Percentiles rank a stretch among this genome's conserved stretches.
phyloP scores from a whole-genome alignment of 92 coral and sea anemone genomes.

The Actinostola sp. region DNA sequence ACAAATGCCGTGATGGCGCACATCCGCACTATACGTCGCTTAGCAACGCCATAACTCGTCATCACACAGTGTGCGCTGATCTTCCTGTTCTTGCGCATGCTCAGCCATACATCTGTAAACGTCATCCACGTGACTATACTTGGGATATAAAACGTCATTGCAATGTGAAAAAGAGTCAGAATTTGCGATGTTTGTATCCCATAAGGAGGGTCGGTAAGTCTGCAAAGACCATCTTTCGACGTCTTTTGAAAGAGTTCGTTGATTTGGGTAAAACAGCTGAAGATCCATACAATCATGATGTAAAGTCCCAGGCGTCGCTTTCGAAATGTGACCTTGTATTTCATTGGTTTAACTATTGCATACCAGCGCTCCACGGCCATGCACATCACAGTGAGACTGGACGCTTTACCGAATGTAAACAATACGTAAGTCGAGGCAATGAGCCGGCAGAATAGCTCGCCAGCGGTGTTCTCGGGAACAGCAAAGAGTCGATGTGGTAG shows the following conservation, averaged over 20 bases:
- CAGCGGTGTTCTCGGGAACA: constrained; percentile 44
- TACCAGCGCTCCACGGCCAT: constrained; percentile 91
- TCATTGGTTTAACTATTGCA: constrained; percentile 75
- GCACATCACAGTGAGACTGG: constrained; percentile 73
- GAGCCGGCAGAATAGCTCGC: constrained; percentile 69
- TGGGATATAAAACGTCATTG: constrained; percentile 74
- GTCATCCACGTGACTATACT: constrained; percentile 74
- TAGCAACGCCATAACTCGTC: constrained; percentile 52
- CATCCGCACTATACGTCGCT: constrained; percentile 66
- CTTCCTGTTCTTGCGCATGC: constrained; percentile 54
- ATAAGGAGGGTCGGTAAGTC: constrained; percentile 36
- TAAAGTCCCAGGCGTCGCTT: constrained; percentile 49
- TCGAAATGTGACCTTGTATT: constrained; percentile 57
- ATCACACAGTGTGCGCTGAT: constrained; percentile 28
- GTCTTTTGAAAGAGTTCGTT: constrained; percentile 61
- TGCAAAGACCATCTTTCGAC: constrained; percentile 31
- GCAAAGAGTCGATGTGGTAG: constrained; percentile 25
- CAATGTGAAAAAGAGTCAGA: constrained; percentile 55
- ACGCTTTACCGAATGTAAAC: constrained; percentile 72
- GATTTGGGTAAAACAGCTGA: constrained; percentile 62
- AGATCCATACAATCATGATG: constrained; percentile 55
- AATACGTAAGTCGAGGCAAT: constrained; percentile 71
- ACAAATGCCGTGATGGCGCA: constrained; percentile 79
- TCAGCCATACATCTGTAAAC: constrained; percentile 65
- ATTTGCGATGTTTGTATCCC: constrained; percentile 29